Base-by-base conservation (phyloP, 2,797 vertebrate species). In the Clarias laeviceps region DNA sequence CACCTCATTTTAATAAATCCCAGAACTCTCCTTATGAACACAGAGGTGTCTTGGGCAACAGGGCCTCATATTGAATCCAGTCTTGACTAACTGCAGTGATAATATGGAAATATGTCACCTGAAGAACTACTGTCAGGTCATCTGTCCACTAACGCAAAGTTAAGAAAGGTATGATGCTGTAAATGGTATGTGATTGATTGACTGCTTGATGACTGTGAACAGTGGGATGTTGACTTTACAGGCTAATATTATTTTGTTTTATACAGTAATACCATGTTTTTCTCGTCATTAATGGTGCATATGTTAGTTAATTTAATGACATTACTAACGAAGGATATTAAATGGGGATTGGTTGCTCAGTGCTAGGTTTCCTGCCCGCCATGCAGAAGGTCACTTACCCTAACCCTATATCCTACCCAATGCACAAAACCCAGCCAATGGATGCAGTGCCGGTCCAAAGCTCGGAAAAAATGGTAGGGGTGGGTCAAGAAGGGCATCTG, bases 1-100 rank as follows among this genome's bases (percentile, higher is more conserved):
- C 83, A 82, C 77, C 22, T 85, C 14, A 85, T 85, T 88, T 83
- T 69, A 85, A 85, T 50, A 50, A 87, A 82, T 84, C 59, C 62
- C 79, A 68, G 22, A n/a, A 59, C 61, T 32, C 62, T 7, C 37
- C n/a, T 14, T 66, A 27, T 54, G 40, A 54, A 20, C 14, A 29
- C 4, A 40, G n/a, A 11, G 11, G 80, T 15, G 2, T 66, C 18
- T 88, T 94, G 87, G 89, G 87, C 17, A 94, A 94, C 74, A 88
- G 94, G 84, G 92, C 79, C 96, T 94, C 90, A 93, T 95, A 84
- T 96, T 94, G 2, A 92, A 96, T 29, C 90, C 90, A 57, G 94
- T 94, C 89, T 96, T 96, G 91, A 93, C 90, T 89, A 95, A 94
- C 89, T 96, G 95, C 90, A 94, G 94, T 93, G 93, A 93, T 90